phyloP scores from a whole-genome alignment of 1,140 invertebrate species.

The Drosophila carrolli region DNA sequence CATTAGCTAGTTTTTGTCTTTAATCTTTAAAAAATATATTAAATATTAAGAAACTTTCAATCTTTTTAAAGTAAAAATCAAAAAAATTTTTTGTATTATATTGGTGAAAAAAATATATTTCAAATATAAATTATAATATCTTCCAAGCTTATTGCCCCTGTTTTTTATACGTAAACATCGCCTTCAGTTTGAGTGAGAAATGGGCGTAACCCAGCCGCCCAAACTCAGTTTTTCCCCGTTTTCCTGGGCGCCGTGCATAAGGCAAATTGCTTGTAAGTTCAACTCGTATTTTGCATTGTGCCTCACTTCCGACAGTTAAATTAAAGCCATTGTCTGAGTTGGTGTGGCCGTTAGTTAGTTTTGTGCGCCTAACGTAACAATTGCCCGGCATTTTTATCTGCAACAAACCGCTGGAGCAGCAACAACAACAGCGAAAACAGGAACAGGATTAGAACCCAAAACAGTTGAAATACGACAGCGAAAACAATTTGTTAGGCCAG shows the following conservation, averaged over 20 bases:
- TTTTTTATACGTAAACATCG: constrained; percentile 6
- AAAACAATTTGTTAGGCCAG: constrained; percentile 79
- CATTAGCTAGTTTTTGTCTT: no score
- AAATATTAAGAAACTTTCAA: no score
- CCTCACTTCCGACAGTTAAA: constrained; percentile 84
- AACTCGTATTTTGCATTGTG: constrained; percentile 82
- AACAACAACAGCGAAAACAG: constrained; percentile 25
- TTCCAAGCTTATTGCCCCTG: neutral
- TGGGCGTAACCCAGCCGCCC: constrained; percentile 50
- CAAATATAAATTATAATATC: no score
- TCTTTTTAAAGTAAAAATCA: no score
- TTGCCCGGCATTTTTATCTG: constrained; percentile 73
- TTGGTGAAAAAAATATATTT: no score
- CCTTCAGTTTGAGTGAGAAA: constrained; percentile 54
- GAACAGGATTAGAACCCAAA: constrained; percentile 25
- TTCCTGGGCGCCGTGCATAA: constrained; percentile 60
- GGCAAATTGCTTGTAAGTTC: constrained; percentile 80
- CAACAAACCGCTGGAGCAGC: constrained; percentile 58
- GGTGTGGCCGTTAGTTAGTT: constrained; percentile 61
- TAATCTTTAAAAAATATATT: no score
- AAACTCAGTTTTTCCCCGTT: constrained; percentile 13
- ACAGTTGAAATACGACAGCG: constrained; percentile 63
- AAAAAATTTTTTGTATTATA: no score
- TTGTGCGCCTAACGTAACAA: constrained; percentile 76
- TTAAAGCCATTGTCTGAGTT: constrained; percentile 81